phyloP scores from a whole-genome alignment of 2,113 vertebrate species.

The Charina bottae region DNA sequence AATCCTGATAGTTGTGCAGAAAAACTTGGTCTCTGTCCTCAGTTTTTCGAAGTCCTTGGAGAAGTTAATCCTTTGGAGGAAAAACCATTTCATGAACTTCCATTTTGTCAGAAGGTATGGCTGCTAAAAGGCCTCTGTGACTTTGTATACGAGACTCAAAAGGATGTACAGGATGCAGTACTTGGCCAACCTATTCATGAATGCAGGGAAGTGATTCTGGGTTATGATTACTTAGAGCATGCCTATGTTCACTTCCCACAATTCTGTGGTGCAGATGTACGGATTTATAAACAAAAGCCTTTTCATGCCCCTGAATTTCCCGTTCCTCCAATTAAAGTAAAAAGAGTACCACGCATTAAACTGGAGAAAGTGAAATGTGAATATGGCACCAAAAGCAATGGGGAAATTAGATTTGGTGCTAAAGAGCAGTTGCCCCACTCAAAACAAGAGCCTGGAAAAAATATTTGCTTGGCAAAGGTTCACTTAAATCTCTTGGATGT shows the following conservation, averaged over 20 bases:
- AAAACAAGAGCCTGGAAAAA: constrained; percentile 57
- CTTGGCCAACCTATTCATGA: constrained; percentile 96
- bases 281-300: constrained; percentile 94
- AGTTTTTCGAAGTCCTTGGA: constrained; percentile 90
- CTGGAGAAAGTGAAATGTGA: constrained; percentile 72
- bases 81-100: constrained; percentile 89
- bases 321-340: constrained; percentile 78
- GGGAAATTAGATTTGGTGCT: constrained; percentile 56
- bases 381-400: constrained; percentile 67
- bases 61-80: constrained; percentile 89
- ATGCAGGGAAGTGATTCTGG: constrained; percentile 96
- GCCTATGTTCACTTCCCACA: constrained; percentile 97
- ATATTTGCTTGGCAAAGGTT: constrained; percentile 37
- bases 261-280: constrained; percentile 95
- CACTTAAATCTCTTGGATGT: constrained; percentile 57
- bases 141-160: constrained; percentile 94
- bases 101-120: constrained; percentile 92
- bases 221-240: constrained; percentile 92
- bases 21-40: constrained; percentile 88
- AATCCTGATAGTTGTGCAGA: constrained; percentile 84
- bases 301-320: constrained; percentile 85
- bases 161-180: constrained; percentile 92
- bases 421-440: constrained; percentile 45
- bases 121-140: constrained; percentile 96
- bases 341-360: constrained; percentile 73